Evolutionary conservation across 1,140 invertebrate genomes (phyloP).

Genomic region (Octopus bimaculoides): DNA sequence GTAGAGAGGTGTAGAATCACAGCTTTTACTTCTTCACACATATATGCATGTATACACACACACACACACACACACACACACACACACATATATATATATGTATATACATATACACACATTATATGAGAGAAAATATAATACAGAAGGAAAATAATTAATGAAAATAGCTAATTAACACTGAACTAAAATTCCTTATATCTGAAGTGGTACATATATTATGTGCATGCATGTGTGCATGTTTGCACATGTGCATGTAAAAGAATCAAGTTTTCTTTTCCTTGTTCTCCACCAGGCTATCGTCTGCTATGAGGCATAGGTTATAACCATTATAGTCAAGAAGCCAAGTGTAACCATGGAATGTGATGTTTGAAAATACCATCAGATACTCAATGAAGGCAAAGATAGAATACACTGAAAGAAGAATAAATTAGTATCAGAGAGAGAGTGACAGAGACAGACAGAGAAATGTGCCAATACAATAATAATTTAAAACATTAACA

Average conservation of each 20-base stretch:
- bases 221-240: not conserved
- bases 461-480: too few relatives aligned
- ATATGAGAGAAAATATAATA: too few relatives aligned
- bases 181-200: too few relatives aligned
- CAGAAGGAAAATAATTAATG: too few relatives aligned
- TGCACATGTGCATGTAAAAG: not conserved
- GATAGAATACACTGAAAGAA: constrained; percentile 78
- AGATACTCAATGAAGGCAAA: constrained; percentile 93
- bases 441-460: not conserved
- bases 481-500: too few relatives aligned
- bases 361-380: constrained; percentile 89
- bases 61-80: not conserved
- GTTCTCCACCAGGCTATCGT: not conserved
- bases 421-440: constrained; percentile 7
- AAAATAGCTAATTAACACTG: too few relatives aligned
- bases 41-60: not conserved
- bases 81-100: not conserved
- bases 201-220: too few relatives aligned
- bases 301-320: not conserved
- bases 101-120: not conserved
- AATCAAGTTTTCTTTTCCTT: not conserved
- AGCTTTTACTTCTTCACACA: not conserved
- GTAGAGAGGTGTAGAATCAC: too few relatives aligned
- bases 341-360: constrained; percentile 68
- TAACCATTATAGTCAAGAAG: constrained; percentile 22